These are phyloP conservation scores for Trichosurus vulpecula DNA, from an alignment of 2,797 vertebrate species.

Conservation along the genomic window DNA sequence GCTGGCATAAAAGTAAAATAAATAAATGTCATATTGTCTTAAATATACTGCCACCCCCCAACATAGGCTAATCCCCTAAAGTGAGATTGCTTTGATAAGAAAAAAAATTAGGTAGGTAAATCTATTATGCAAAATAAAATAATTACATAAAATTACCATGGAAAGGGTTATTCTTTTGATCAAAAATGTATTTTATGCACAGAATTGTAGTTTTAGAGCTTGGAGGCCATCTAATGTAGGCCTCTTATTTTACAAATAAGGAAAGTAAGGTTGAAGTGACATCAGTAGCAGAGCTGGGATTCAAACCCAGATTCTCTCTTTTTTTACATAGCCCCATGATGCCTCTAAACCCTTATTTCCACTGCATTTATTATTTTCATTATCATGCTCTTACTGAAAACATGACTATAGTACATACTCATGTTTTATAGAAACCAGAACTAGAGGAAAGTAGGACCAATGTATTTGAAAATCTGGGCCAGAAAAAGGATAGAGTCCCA, in stretches of 20 bases:
- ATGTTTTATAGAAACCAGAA: background rate
- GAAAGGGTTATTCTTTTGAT: background rate
- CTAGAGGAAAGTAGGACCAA: background rate
- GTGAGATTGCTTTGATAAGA: background rate
- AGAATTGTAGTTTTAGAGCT: background rate
- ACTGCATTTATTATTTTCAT: background rate
- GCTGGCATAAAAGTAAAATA: slow-evolving; percentile 63
- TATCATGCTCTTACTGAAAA: background rate
- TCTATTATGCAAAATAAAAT: background rate
- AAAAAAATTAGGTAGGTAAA: background rate
- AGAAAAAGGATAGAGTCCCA: background rate
- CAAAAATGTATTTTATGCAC: background rate
- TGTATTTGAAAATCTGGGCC: background rate
- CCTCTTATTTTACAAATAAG: background rate
- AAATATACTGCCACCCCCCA: background rate
- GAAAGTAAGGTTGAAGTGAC: background rate
- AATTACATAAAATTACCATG: background rate
- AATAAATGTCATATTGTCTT: background rate
- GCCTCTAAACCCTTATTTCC: background rate
- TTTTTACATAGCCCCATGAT: background rate
- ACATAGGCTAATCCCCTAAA: background rate
- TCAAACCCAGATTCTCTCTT: background rate
- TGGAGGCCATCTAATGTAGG: background rate
- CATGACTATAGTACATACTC: background rate
- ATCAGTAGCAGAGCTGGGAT: background rate